Conservation (phyloP, 53 echinoderm and acorn worm genomes). For the Henricia sp. region DNA sequence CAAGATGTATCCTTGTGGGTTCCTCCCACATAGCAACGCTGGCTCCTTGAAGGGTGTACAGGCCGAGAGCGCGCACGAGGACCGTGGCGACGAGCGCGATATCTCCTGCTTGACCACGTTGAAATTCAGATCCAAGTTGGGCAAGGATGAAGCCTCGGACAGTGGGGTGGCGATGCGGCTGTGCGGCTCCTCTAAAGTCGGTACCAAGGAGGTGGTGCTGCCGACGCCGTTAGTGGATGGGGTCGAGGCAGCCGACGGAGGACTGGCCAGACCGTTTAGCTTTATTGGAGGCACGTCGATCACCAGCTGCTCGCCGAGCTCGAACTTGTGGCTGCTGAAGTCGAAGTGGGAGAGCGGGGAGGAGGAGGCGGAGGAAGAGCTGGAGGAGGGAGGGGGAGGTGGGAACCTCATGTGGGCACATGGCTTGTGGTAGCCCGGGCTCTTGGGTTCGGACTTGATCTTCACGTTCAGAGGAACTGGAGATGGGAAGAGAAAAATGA, state of each 20-base stretch:
- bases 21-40: constrained; percentile 49
- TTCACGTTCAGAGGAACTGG: constrained; percentile 90
- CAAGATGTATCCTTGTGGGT: constrained; percentile 61
- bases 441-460: constrained; percentile 94
- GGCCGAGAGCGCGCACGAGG: constrained; percentile 46
- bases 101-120: constrained; percentile 91
- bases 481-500: constrained; percentile 20
- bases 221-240: constrained; percentile 30
- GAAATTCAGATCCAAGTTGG: constrained; percentile 82
- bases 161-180: constrained; percentile 39
- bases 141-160: constrained; percentile 62
- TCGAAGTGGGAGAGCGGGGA: constrained; percentile 71
- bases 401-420: constrained; percentile 94
- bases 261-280: constrained; percentile 56
- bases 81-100: constrained; percentile 53
- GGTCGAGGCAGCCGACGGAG: constrained; percentile 43
- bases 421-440: constrained; percentile 98
- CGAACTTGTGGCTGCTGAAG: constrained; percentile 91
- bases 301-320: constrained; percentile 93
- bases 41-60: constrained; percentile 80
- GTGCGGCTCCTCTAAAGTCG: not conserved
- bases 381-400: constrained; percentile 48
- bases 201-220: constrained; percentile 29
- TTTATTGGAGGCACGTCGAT: constrained; percentile 72
- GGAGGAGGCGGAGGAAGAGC: constrained; percentile 58